Evolutionary conservation across 2,797 vertebrate species (phyloP).

Genomic region (Hephaestus fuliginosus): DNA sequence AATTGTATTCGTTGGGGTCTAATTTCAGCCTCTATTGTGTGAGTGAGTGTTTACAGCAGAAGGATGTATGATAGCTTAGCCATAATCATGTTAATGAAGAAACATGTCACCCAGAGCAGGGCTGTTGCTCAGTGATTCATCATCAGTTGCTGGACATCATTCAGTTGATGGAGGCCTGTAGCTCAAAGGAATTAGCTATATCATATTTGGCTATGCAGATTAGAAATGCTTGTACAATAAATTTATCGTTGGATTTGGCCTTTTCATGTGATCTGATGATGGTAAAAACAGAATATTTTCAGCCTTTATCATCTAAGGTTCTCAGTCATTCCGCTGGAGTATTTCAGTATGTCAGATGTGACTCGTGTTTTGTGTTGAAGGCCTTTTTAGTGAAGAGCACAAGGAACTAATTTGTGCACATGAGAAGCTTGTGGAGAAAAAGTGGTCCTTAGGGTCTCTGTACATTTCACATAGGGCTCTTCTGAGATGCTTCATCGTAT

Average conservation of each 20-base stretch:
- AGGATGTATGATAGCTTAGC: background rate
- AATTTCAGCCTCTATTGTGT: background rate
- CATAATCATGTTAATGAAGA: background rate
- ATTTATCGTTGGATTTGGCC: background rate
- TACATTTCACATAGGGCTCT: background rate
- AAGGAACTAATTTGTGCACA: fast-evolving
- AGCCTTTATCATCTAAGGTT: background rate
- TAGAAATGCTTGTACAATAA: background rate
- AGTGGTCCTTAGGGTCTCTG: background rate
- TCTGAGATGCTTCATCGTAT: background rate
- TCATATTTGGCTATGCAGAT: background rate
- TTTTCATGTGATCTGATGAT: background rate
- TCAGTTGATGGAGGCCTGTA: no score
- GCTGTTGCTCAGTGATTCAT: background rate
- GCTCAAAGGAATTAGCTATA: background rate
- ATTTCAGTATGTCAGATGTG: background rate
- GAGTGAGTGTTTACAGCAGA: background rate
- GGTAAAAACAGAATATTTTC: constrained; percentile 2
- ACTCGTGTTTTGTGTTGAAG: background rate
- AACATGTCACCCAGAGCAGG: constrained; percentile 2
- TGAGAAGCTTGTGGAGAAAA: background rate
- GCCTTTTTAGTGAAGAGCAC: background rate
- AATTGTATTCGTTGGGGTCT: no score
- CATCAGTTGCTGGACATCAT: background rate
- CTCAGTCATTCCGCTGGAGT: background rate